Percentiles rank a stretch among this genome's conserved stretches.
phyloP scores from a whole-genome alignment of 2,113 vertebrate genomes.

The Aspiorhynchus laticeps region DNA sequence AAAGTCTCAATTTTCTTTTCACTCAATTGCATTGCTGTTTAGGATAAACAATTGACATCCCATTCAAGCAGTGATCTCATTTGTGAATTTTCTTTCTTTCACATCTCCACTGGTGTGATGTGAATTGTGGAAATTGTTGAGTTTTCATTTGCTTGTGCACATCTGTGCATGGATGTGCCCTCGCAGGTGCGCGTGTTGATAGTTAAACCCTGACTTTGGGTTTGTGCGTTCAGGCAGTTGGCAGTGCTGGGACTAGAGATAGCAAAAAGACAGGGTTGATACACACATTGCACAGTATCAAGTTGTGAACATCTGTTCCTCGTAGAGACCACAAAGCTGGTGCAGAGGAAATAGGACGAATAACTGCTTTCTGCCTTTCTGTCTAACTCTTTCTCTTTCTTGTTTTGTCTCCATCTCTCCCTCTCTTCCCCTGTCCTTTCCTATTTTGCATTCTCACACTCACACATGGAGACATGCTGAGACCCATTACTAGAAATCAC shows the following conservation, averaged over 20 bases:
- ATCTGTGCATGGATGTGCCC: slow-evolving; percentile 46
- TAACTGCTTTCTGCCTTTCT: slow-evolving; percentile 62
- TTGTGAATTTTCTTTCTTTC: slow-evolving; percentile 17
- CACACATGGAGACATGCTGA: background rate
- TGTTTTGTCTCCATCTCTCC: slow-evolving; percentile 25
- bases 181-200: slow-evolving; percentile 49
- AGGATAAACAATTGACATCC: background rate
- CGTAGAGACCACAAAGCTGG: slow-evolving; percentile 79
- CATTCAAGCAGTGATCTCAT: background rate
- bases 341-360: slow-evolving; percentile 77
- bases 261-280: slow-evolving; percentile 74
- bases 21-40: background rate
- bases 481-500: background rate
- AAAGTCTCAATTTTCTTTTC: background rate
- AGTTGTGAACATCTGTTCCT: slow-evolving; percentile 83
- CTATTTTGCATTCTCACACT: background rate
- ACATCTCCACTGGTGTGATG: slow-evolving; percentile 12
- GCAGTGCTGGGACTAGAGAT: slow-evolving; percentile 77
- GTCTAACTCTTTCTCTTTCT: slow-evolving; percentile 15
- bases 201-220: slow-evolving; percentile 40
- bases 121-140: slow-evolving; percentile 27
- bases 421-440: background rate
- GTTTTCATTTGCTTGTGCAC: slow-evolving; percentile 43
- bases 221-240: slow-evolving; percentile 71
- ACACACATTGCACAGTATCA: slow-evolving; percentile 79